Evolutionary conservation across 2,888 invertebrate species (phyloP).

Genomic region (Platypus cylindrus): DNA sequence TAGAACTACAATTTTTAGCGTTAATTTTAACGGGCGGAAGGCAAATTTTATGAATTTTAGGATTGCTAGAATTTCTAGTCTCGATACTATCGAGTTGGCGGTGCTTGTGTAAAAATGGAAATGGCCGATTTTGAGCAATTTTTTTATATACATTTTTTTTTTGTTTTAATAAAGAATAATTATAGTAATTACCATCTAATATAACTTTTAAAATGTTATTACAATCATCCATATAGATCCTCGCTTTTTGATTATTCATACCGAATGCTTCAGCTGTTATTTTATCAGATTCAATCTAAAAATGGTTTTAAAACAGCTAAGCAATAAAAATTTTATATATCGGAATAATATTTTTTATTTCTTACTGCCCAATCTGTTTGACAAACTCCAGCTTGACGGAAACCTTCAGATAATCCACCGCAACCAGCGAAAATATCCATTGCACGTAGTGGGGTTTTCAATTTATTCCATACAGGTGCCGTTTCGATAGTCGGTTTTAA

Average conservation of each 20-base stretch:
- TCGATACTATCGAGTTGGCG: too few relatives aligned
- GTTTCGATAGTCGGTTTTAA: conserved; percentile 22
- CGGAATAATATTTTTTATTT: conserved; percentile 1
- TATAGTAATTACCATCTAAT: conserved; percentile 40
- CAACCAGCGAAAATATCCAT: conserved; percentile 81
- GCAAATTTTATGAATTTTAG: too few relatives aligned
- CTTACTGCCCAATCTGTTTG: conserved; percentile 60
- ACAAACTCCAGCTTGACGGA: conserved; percentile 55
- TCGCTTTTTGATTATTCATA: conserved; percentile 58
- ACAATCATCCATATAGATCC: conserved; percentile 73
- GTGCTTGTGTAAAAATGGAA: not conserved
- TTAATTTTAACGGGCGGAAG: too few relatives aligned
- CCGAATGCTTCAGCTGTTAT: conserved; percentile 69
- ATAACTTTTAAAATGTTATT: conserved; percentile 56
- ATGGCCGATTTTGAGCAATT: too few relatives aligned
- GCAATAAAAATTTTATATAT: conserved; percentile 2
- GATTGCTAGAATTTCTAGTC: too few relatives aligned
- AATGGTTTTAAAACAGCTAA: too few relatives aligned
- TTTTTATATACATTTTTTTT: too few relatives aligned
- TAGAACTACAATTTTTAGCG: too few relatives aligned
- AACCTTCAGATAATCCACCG: conserved; percentile 67
- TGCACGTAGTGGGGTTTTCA: conserved; percentile 45
- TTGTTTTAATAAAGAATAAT: not conserved
- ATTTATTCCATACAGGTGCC: conserved; percentile 29
- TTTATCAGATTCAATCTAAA: conserved; percentile 56